Percentiles rank a stretch among this genome's conserved stretches.
Conservation (phyloP, 2,888 invertebrate genomes). For the Blastobasis lacticolella region DNA sequence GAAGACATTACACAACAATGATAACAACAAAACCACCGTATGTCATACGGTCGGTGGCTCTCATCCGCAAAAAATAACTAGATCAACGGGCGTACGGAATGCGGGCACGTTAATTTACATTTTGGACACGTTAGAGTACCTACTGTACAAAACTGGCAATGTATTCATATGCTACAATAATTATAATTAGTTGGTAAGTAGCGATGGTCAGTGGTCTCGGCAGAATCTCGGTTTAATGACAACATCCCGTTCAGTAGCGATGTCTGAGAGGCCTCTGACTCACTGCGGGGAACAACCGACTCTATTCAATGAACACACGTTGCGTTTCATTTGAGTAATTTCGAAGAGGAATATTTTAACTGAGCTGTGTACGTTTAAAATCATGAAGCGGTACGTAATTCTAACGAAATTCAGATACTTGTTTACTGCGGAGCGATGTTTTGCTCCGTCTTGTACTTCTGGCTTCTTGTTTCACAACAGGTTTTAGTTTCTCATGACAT, state of each 20-base stretch:
- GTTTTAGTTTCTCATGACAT: too few species aligned
- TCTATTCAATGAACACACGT: constrained; percentile 46
- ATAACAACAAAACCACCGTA: constrained; percentile 23
- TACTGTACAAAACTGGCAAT: too few species aligned
- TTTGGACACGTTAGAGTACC: too few species aligned
- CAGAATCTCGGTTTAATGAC: constrained; percentile 67
- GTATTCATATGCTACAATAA: too few species aligned
- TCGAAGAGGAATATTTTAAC: too few species aligned
- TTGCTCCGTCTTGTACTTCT: too few species aligned
- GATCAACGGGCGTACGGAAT: constrained; percentile 30
- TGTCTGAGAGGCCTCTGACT: constrained; percentile 55
- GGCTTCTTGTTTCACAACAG: too few species aligned
- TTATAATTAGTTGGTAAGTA: not conserved
- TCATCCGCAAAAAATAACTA: constrained; percentile 25
- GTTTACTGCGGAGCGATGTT: too few species aligned
- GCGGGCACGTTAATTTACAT: constrained; percentile 9
- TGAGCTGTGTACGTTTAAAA: too few species aligned
- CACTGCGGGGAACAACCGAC: constrained; percentile 55
- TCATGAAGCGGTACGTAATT: too few species aligned
- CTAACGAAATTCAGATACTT: not conserved
- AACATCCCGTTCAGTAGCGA: constrained; percentile 63
- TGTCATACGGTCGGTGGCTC: constrained; percentile 17
- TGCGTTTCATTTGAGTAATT: constrained; percentile 31
- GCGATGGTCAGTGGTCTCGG: constrained; percentile 22
- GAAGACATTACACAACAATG: constrained; percentile 11